phyloP scores from a whole-genome alignment of 2,888 invertebrate genomes.

The Byasa hedistus region DNA sequence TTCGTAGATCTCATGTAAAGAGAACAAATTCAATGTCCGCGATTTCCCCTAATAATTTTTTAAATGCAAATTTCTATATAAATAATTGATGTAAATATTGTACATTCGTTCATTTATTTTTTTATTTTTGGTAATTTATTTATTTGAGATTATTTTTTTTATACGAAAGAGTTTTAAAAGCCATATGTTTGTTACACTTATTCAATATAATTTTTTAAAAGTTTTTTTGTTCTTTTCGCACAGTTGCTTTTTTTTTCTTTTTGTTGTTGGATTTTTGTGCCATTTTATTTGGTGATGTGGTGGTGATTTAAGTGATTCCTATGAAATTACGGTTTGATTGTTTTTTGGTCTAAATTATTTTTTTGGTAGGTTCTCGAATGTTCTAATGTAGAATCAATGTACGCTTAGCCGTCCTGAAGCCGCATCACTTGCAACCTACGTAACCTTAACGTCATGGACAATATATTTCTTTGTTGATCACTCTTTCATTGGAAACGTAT shows the following conservation, averaged over 20 bases:
- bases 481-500: no score
- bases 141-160: constrained; percentile 68
- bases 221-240: constrained; percentile 39
- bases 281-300: constrained; percentile 58
- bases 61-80: constrained; percentile 63
- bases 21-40: constrained; percentile 35
- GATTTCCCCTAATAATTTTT: constrained; percentile 58
- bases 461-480: no score
- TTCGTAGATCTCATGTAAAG: constrained; percentile 55
- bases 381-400: constrained; percentile 77
- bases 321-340: constrained; percentile 44
- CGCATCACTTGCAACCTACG: constrained; percentile 43
- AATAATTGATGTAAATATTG: constrained; percentile 78
- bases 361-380: constrained; percentile 71
- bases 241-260: constrained; percentile 44
- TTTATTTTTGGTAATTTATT: constrained; percentile 62
- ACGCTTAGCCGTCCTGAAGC: constrained; percentile 60
- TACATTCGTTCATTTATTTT: constrained; percentile 65
- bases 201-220: constrained; percentile 48
- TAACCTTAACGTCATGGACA: neutral
- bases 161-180: constrained; percentile 59
- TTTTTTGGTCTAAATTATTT: constrained; percentile 48
- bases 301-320: constrained; percentile 61
- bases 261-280: constrained; percentile 54
- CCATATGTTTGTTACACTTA: constrained; percentile 68